A percentile compares a stretch with the other conserved stretches of the same genome.
These are phyloP conservation scores for Lucinisca nassula DNA, from an alignment of 2,888 invertebrate genomes.

Conservation along the genomic window DNA sequence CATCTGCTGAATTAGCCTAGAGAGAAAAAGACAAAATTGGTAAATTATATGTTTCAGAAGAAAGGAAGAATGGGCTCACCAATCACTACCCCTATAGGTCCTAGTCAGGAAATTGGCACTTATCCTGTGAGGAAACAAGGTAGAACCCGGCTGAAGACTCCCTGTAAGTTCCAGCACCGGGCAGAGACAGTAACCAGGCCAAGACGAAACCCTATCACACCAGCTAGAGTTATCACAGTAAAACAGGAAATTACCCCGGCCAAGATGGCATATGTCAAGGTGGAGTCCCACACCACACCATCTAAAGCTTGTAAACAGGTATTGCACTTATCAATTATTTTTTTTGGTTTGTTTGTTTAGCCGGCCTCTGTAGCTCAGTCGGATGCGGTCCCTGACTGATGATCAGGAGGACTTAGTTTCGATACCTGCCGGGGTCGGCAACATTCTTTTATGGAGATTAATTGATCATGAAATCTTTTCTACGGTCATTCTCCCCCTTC, in stretches of 20 bases:
- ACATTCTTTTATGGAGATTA: no score
- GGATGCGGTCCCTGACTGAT: no score
- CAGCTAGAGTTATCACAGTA: background rate
- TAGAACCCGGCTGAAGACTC: background rate
- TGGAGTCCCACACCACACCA: background rate
- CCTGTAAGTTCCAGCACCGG: background rate
- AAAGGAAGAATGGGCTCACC: background rate
- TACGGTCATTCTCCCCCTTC: no score
- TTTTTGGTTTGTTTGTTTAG: no score
- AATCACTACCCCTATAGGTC: background rate
- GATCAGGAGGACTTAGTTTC: no score
- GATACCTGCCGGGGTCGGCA: no score
- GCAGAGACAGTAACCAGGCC: background rate
- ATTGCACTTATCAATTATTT: no score
- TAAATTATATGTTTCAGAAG: background rate
- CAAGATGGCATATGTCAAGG: background rate
- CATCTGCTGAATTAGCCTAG: no score
- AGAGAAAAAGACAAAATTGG: no score
- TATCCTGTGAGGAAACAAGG: background rate
- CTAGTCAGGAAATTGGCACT: background rate
- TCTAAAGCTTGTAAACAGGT: slow-evolving; percentile 45
- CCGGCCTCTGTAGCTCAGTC: no score
- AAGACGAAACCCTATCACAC: background rate
- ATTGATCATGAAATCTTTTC: no score
- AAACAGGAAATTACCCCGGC: background rate